Evolutionary conservation across 2,113 vertebrate genomes (phyloP).

Genomic region (Sander lucioperca): DNA sequence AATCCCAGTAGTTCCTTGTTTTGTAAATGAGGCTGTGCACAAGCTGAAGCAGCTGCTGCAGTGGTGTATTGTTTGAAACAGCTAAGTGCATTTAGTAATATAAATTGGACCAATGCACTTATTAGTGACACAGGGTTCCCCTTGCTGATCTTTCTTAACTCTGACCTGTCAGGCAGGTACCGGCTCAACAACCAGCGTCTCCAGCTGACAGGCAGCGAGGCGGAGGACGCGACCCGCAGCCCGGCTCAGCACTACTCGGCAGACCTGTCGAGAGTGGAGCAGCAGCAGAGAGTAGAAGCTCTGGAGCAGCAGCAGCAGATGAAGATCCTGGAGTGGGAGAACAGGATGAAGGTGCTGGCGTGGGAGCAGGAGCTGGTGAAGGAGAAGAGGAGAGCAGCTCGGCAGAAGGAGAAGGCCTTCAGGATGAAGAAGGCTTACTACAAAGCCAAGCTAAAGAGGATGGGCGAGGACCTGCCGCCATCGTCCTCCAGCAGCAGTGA

Average conservation of each 20-base stretch:
- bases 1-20: no score
- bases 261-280: slow-evolving; percentile 53
- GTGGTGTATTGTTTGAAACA: not conserved
- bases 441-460: slow-evolving; percentile 80
- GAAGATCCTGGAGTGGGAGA: slow-evolving; percentile 83
- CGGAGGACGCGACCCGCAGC: slow-evolving; percentile 26
- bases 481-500: slow-evolving; percentile 79
- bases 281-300: slow-evolving; percentile 58
- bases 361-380: slow-evolving; percentile 83
- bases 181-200: slow-evolving; percentile 48
- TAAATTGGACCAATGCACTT: not conserved
- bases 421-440: slow-evolving; percentile 84
- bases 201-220: slow-evolving; percentile 23
- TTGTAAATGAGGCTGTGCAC: no score
- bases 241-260: not conserved
- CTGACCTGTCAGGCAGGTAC: slow-evolving; percentile 56
- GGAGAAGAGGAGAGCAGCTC: slow-evolving; percentile 76
- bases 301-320: slow-evolving; percentile 81
- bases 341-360: slow-evolving; percentile 81
- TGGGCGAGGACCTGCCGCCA: slow-evolving; percentile 65
- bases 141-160: not conserved
- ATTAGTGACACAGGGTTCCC: not conserved
- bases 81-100: not conserved
- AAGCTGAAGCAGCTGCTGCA: not conserved
- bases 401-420: slow-evolving; percentile 82